Evolutionary conservation across 2,797 vertebrate genomes (phyloP), one percentile per base, ranked within the genome.

Genomic region (Anguilla obscura): DNA sequence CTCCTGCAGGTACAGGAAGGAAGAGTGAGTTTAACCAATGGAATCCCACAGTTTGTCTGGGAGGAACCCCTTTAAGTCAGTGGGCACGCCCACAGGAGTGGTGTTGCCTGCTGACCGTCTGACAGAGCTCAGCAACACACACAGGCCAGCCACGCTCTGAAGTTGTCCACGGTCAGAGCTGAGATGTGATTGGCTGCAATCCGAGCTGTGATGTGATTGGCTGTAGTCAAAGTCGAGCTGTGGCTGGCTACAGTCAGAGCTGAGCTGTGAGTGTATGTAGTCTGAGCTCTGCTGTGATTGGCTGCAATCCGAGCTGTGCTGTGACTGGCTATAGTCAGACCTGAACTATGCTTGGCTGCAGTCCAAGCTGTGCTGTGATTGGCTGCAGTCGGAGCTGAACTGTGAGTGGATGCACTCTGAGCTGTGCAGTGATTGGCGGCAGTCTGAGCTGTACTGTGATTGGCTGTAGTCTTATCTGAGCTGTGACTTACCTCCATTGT

Each of bases 401-500:
- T 69, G 63, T 1, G 2, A 21, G 21, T 18, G 36, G 36, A 40
- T 40, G 36, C 36, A 69, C 24, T 69, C 21, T 69, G 63, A 27
- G 21, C 6, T 7, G 3, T 6, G 21, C 63, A 21, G 63, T n/a
- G 27, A 69, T 21, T 69, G 63, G n/a, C 4, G 27, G 21, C 21
- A 69, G 27, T 69, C 5, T 3, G 21, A 69, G 27, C 21, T 24
- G 7, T 69, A 21, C 21, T 69, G 66, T 69, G 5, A 30, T 69
- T 24, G 69, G 9, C 14, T 30, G 8, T 7, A 74, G 14, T 74
- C n/a, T 10, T 1, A 74, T 12, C n/a, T 27, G 10, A 16, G 69
- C n/a, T 79, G 33, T 14, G 16, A 79, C 93, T 58, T 95, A 99
- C 98, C 97, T 99, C 98, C 50, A 97, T 96, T 87, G 96, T 92